Evolutionary conservation across 2,888 invertebrate species (phyloP).

Genomic region (Spicauda simplicius): DNA sequence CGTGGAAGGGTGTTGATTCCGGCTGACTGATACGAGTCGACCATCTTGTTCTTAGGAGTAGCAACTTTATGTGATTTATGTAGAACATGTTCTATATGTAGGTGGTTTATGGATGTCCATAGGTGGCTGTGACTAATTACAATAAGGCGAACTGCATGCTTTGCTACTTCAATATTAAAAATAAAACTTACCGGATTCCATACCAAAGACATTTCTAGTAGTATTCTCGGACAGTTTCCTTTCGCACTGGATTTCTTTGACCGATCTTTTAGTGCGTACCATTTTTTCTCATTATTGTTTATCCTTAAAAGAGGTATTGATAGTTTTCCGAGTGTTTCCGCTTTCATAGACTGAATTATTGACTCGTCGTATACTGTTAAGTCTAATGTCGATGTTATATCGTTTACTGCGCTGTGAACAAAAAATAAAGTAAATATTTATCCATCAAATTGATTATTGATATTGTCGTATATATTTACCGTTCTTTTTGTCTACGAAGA

Average conservation of each 20-base stretch:
- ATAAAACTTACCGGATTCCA: conserved; percentile 74
- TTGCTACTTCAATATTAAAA: not conserved
- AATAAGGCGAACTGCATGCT: no score
- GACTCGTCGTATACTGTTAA: conserved; percentile 73
- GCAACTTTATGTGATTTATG: no score
- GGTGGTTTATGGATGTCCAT: no score
- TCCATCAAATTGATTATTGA: not conserved
- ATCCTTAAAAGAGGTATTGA: conserved; percentile 73
- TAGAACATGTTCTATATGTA: no score
- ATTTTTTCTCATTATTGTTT: conserved; percentile 70
- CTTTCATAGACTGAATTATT: conserved; percentile 60
- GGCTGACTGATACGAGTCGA: no score
- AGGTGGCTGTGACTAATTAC: no score
- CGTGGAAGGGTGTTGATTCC: no score
- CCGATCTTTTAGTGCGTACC: conserved; percentile 73
- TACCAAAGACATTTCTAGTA: conserved; percentile 72
- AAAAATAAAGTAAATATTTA: not conserved
- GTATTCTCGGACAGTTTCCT: conserved; percentile 71
- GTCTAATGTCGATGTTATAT: conserved; percentile 73
- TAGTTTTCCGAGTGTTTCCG: conserved; percentile 69
- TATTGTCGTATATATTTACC: not conserved
- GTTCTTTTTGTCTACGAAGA: not conserved
- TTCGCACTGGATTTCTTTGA: conserved; percentile 64
- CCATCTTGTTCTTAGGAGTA: no score
- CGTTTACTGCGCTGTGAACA: conserved; percentile 63